phyloP scores from a whole-genome alignment of 2,113 vertebrate genomes.

The Apodemus speciosus region DNA sequence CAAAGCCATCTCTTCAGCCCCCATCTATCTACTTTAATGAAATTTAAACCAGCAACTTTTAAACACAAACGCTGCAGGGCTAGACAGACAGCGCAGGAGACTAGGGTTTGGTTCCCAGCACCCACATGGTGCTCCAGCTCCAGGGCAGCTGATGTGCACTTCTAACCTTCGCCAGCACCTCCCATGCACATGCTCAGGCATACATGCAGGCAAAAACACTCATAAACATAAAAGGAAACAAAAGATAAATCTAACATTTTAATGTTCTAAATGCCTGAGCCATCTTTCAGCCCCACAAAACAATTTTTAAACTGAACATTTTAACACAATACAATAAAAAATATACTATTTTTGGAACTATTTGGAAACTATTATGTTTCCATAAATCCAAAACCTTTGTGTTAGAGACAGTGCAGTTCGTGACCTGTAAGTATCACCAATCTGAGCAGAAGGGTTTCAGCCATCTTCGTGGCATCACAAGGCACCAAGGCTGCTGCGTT shows the following conservation, averaged over 20 bases:
- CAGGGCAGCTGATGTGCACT: not conserved
- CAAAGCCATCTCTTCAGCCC: too few species aligned
- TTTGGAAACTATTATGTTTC: not conserved
- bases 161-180: not conserved
- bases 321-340: not conserved
- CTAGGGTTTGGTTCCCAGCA: not conserved
- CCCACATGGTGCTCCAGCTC: not conserved
- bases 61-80: not conserved
- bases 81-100: not conserved
- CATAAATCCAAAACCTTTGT: not conserved
- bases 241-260: too few species aligned
- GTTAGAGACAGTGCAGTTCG: too few species aligned
- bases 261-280: not conserved
- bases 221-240: not conserved
- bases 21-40: not conserved
- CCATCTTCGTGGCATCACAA: not conserved
- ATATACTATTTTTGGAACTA: not conserved
- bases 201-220: not conserved
- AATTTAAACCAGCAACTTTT: not conserved
- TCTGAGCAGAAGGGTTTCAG: not conserved
- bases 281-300: not conserved
- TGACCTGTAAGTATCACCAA: too few species aligned
- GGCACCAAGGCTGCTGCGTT: not conserved
- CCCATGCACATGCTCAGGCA: not conserved
- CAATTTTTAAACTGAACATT: not conserved